Base-by-base conservation (phyloP, 2,888 invertebrate genomes). In the Epicampocera succincta region DNA sequence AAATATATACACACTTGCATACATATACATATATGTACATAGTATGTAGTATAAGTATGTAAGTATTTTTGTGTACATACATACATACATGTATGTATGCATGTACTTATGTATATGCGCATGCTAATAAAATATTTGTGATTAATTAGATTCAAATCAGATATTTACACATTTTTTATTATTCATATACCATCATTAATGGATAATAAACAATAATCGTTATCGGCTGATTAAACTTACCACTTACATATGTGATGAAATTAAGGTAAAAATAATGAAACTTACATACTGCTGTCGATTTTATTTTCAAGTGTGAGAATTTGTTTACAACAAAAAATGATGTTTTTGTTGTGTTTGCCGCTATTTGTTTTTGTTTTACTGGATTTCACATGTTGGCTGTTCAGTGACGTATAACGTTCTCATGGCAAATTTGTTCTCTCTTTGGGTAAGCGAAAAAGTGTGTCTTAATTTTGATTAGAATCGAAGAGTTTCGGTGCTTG, bases 321-420 rank as follows among this genome's bases (percentile, higher is more conserved):
- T 21, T 73, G 46, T 74, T 17, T 54, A 63, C 54, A 54, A 54
- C 29, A 33, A 56, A 46, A 19, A 46, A 9, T 69, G 6, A 25
- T 56, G 29, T 25, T 46, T 38, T 61, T 54, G 25, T 54, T 71
- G 40, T 21, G 54, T n/a, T 46, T 66, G 29, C 4, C 17, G 19
- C 21, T 21, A 17, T 9, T 46, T 13, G 19, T 46, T 52, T 2
- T 58, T 21, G 13, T 8, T 46, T 19, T 44, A 42, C 13, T 8
- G 12, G n/a, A 69, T 63, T 71, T 71, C 63, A 77, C 77, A 71
- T 77, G 77, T 48, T 63, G 56, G 44, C 17, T 38, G 48, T 40
- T 77, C n/a, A 48, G 63, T 75, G 69, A 69, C 69, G 54, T 77
- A 54, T 61, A 61, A 40, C 38, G 48, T 63, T 54, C 61, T 71